Percentiles rank a stretch among this genome's conserved stretches.
phyloP scores from a whole-genome alignment of 2,888 invertebrate species.

The Hyposoter didymator region DNA sequence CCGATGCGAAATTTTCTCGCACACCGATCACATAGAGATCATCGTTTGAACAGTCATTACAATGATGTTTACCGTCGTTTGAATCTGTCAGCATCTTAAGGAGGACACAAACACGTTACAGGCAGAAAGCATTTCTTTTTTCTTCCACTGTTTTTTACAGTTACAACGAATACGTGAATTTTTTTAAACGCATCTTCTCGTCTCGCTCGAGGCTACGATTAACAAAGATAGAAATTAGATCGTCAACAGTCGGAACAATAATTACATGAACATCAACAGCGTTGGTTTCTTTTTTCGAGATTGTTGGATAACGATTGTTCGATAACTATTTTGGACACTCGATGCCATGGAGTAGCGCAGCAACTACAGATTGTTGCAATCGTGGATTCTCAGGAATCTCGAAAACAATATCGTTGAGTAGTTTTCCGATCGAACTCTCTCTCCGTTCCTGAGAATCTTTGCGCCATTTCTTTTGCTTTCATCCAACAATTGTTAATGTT shows the following conservation, averaged over 20 bases:
- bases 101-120: conserved; percentile 38
- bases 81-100: conserved; percentile 45
- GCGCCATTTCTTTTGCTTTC: not conserved
- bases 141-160: not conserved
- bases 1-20: conserved; percentile 36
- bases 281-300: conserved; percentile 15
- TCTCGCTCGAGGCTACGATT: conserved; percentile 35
- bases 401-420: conserved; percentile 24
- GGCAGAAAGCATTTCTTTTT: conserved; percentile 40
- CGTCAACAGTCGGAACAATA: conserved; percentile 22
- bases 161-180: conserved; percentile 52
- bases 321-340: conserved; percentile 26
- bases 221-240: conserved; percentile 42
- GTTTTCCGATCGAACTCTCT: not conserved
- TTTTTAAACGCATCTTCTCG: conserved; percentile 24
- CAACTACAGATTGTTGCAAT: conserved; percentile 31
- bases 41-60: conserved; percentile 50
- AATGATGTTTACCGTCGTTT: conserved; percentile 36
- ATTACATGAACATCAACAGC: conserved; percentile 55
- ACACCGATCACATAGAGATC: conserved; percentile 33
- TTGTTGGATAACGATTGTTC: conserved; percentile 31
- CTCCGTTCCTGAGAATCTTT: not conserved
- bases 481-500: conserved; percentile 23
- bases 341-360: not conserved
- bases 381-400: conserved; percentile 13